phyloP scores from a whole-genome alignment of 1,140 invertebrate species.

The Antheraea mylitta region DNA sequence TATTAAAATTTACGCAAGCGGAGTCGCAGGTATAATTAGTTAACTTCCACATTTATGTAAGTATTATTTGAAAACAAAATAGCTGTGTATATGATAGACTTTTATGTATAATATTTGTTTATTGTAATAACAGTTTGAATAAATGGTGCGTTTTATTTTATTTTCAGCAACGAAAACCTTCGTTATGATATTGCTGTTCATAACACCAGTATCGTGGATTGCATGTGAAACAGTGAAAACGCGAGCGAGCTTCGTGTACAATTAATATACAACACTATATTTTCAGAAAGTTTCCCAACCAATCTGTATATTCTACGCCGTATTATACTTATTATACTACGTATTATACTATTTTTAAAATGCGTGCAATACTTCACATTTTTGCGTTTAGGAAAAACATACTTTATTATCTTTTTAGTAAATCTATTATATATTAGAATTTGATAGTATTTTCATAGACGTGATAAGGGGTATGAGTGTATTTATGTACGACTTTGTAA shows the following conservation, averaged over 20 bases:
- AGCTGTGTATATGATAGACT: neutral
- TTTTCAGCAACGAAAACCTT: neutral
- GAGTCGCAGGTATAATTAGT: too few species aligned
- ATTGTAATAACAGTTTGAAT: neutral
- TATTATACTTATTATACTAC: neutral
- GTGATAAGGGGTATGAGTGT: too few species aligned
- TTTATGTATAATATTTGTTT: neutral
- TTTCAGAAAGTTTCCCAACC: constrained; percentile 56
- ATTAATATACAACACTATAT: constrained; percentile 63
- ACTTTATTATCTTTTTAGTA: too few species aligned
- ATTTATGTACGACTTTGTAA: too few species aligned
- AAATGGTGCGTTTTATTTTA: neutral
- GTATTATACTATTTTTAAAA: neutral
- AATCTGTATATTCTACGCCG: constrained; percentile 37
- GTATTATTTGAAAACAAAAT: too few species aligned
- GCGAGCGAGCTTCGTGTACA: constrained; percentile 35
- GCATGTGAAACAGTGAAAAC: constrained; percentile 36
- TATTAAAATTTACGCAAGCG: too few species aligned
- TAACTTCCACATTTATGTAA: too few species aligned
- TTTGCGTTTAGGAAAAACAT: too few species aligned
- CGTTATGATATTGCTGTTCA: constrained; percentile 8
- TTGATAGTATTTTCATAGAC: too few species aligned
- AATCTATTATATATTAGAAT: too few species aligned
- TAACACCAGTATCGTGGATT: constrained; percentile 25
- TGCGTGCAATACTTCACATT: too few species aligned